Evolutionary conservation across 2,888 invertebrate species (phyloP).

Genomic region (Eupithecia centaureata): DNA sequence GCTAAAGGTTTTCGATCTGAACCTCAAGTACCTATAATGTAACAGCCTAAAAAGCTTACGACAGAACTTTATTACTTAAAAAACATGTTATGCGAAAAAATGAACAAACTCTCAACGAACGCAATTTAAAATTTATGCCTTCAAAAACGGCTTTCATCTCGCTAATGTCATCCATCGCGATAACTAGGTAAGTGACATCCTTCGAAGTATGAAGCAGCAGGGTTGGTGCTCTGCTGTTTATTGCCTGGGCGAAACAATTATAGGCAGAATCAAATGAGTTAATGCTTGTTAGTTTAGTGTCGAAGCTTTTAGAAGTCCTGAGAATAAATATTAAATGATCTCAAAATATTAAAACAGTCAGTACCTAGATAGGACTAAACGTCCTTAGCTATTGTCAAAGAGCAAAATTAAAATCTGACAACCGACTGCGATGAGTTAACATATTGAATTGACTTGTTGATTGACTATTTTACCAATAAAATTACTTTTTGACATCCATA

Average conservation of each 20-base stretch:
- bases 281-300: not conserved
- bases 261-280: not conserved
- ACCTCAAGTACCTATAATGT: no score
- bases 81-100: constrained; percentile 4
- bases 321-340: not conserved
- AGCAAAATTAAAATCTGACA: no score
- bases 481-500: no score
- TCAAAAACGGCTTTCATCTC: constrained; percentile 74
- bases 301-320: not conserved
- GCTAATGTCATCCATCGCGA: constrained; percentile 65
- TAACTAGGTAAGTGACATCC: constrained; percentile 65
- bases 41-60: not conserved
- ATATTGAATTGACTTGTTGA: no score
- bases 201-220: constrained; percentile 41
- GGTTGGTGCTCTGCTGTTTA: constrained; percentile 32
- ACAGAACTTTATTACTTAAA: not conserved
- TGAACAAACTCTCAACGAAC: constrained; percentile 45
- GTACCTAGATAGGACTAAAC: not conserved
- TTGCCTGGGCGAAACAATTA: not conserved
- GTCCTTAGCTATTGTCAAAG: not conserved
- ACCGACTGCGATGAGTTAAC: not conserved
- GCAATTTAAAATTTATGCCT: constrained; percentile 75
- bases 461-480: no score
- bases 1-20: no score
- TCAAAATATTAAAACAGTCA: not conserved